phyloP scores from a whole-genome alignment of 2,797 vertebrate species.

The Gymnocypris eckloni region DNA sequence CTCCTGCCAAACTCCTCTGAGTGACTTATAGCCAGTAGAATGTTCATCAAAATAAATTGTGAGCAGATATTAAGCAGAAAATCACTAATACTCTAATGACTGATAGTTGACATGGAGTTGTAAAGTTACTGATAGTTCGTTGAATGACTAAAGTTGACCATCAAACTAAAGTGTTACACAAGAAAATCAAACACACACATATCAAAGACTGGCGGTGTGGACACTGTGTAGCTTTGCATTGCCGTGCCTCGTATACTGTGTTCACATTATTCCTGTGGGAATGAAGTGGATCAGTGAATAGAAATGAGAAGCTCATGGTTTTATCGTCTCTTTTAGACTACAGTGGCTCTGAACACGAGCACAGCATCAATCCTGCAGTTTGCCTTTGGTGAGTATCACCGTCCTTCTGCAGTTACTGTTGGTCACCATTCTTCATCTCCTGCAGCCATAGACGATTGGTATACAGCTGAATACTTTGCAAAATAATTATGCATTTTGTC shows the following conservation, averaged over 20 bases:
- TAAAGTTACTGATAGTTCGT: neutral
- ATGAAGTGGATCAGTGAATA: neutral
- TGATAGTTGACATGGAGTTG: neutral
- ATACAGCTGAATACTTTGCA: neutral
- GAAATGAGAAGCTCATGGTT: neutral
- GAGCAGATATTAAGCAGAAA: neutral
- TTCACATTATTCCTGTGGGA: neutral
- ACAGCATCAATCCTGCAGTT: conserved; percentile 96
- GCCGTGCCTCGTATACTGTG: neutral
- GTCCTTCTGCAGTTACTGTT: neutral
- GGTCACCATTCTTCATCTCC: neutral
- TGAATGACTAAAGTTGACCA: neutral
- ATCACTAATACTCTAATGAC: neutral
- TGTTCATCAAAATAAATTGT: neutral
- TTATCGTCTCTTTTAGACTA: conserved; percentile 74
- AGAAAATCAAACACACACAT: neutral
- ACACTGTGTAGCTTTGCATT: neutral
- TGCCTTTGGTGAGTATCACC: conserved; percentile 89
- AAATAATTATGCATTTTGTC: neutral
- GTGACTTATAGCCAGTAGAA: neutral
- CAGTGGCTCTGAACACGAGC: conserved; percentile 91
- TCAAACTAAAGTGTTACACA: neutral
- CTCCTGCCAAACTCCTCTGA: neutral
- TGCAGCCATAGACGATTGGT: neutral
- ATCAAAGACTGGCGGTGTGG: neutral